Percentiles rank a stretch among this genome's conserved stretches.
Conservation (phyloP, 2,888 invertebrate species). For the Corbicula japonica region DNA sequence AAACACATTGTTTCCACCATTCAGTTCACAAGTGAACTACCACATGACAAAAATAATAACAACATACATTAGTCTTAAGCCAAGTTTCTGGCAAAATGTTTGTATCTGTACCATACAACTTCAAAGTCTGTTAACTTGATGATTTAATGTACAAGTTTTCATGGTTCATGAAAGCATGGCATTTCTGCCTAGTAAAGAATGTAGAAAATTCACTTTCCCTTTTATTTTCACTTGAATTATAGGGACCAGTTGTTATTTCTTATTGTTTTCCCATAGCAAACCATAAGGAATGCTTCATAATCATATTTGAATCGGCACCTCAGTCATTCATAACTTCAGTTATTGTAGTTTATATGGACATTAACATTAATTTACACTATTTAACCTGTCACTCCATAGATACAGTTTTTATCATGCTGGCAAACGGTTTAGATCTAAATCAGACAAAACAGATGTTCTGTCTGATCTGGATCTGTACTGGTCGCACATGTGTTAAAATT, state of each 20-base stretch:
- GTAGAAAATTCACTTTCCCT: constrained; percentile 18
- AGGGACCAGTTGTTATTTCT: too few species aligned
- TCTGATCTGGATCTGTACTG: too few species aligned
- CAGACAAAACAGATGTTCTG: too few species aligned
- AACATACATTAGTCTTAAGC: not conserved
- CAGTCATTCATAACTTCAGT: not conserved
- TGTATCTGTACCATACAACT: constrained; percentile 21
- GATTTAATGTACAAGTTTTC: constrained; percentile 55
- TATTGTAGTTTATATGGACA: too few species aligned
- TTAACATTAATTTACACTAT: not conserved
- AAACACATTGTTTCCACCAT: not conserved
- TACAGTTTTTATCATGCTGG: too few species aligned
- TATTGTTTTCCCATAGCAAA: constrained; percentile 10
- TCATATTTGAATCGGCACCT: not conserved
- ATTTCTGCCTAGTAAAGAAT: constrained; percentile 22
- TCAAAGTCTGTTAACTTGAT: constrained; percentile 40
- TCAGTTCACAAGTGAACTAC: constrained; percentile 5
- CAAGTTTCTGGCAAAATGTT: not conserved
- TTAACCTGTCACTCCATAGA: constrained; percentile 9
- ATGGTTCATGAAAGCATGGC: constrained; percentile 45
- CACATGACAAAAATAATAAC: not conserved
- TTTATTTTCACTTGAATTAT: too few species aligned
- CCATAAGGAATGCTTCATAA: not conserved
- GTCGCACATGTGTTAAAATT: too few species aligned
- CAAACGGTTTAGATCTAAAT: too few species aligned